Base-by-base conservation (phyloP, 2,888 invertebrate genomes). In the Hypena proboscidalis region DNA sequence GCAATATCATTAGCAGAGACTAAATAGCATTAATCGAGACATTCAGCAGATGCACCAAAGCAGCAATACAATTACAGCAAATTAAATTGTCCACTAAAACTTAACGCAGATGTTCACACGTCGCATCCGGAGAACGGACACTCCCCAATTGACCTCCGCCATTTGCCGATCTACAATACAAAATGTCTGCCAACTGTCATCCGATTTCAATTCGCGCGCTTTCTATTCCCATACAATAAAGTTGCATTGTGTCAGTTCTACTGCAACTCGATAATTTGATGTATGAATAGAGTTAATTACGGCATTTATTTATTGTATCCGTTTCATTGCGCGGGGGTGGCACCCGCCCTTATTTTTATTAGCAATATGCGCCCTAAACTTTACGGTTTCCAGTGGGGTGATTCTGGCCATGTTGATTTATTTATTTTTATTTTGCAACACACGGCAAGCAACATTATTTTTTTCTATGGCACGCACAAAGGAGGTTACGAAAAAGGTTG, bases 251-350 rank as follows among this genome's bases (percentile, higher is more conserved):
- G 45, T 42, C 41, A 53, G 57, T 70, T 74, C 74, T 74, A 70
- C 59, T 75, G 70, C 76, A 60, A 62, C 72, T 74, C n/a, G 76
- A 78, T 83, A 82, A 85, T 86, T 87, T 81, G 82, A 76, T 81
- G 71, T 78, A 84, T 89, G 87, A 88, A 88, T 88, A 73, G 75
- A 76, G 77, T 78, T 88, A 88, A 89, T 88, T 87, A 86, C 72
- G 69, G 74, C 78, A 77, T 86, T 85, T 85, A 87, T 86, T 85
- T 87, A 85, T 86, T 86, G 86, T 87, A 84, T 85, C 83, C 85
- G 78, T 87, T 83, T 81, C 85, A 75, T 73, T 76, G 74, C 64
- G 52, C 64, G 52, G 70, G 75, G 73, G 67, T 56, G 56, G 70
- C 51, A 52, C 63, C 67, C 69, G 73, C 79, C 80, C 81, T 76